Conservation (phyloP, 2,888 invertebrate genomes). For the Cantharis flavilabris region DNA sequence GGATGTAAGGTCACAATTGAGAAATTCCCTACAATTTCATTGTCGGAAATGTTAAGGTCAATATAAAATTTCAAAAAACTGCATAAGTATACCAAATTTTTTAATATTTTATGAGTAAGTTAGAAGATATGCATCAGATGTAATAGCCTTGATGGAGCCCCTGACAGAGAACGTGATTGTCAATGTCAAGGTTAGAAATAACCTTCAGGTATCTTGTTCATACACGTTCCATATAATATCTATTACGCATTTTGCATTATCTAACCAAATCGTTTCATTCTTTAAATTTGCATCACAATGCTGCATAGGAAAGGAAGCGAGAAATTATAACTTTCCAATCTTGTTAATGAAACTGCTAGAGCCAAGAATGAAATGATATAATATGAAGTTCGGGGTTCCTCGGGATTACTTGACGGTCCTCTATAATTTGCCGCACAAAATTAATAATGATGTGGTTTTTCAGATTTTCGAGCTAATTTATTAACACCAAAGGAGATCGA, state of each 20-base stretch:
- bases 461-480: neutral
- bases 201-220: conserved; percentile 30
- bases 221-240: conserved; percentile 15
- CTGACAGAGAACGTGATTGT: conserved; percentile 43
- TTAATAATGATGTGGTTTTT: neutral
- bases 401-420: neutral
- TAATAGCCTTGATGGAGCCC: conserved; percentile 45
- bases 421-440: neutral
- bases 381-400: neutral
- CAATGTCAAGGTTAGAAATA: conserved; percentile 49
- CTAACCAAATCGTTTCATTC: neutral
- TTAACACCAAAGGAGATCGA: neutral
- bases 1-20: neutral
- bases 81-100: neutral
- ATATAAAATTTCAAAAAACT: neutral
- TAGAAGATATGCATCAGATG: conserved; percentile 14
- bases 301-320: neutral
- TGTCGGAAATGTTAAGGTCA: neutral
- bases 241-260: conserved; percentile 26
- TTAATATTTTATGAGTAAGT: neutral
- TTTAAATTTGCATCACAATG: neutral
- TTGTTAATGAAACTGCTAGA: neutral
- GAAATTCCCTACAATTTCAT: neutral
- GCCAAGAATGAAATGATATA: neutral
- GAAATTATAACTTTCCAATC: neutral